Evolutionary conservation across 2,797 vertebrate genomes (phyloP).

Genomic region (Chiroxiphia lanceolata): DNA sequence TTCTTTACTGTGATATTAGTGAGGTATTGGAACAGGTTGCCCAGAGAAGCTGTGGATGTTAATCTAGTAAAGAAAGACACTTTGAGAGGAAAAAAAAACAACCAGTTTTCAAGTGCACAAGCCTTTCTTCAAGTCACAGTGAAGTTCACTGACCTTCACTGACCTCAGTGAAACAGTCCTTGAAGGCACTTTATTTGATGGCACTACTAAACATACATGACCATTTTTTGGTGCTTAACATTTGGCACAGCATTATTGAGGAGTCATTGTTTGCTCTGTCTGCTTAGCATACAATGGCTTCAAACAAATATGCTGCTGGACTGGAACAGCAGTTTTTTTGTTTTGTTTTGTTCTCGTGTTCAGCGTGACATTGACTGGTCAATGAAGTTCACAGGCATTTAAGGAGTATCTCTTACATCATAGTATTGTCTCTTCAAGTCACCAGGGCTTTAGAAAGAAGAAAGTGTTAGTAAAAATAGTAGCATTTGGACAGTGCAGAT

Average conservation of each 20-base stretch:
- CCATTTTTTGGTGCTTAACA: not conserved
- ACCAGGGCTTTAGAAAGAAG: not conserved
- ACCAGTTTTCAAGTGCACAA: not conserved
- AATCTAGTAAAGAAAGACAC: not conserved
- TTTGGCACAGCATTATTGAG: not conserved
- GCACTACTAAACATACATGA: not conserved
- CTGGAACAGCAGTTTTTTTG: not conserved
- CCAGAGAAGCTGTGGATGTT: not conserved
- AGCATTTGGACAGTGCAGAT: not conserved
- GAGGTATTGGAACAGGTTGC: not conserved
- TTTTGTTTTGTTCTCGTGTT: not conserved
- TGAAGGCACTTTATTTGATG: not conserved
- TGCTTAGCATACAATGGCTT: not conserved
- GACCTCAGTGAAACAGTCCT: not conserved
- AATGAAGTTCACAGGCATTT: not conserved
- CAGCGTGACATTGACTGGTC: not conserved
- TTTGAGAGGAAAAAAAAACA: not conserved
- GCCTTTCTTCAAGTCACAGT: not conserved
- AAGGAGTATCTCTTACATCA: not conserved
- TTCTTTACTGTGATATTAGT: not conserved
- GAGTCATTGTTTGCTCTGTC: conserved; percentile 7
- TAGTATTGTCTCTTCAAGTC: not conserved
- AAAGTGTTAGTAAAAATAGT: not conserved
- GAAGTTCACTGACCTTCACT: not conserved
- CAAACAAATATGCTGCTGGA: not conserved